These are phyloP conservation scores for Nannospalax galili DNA, from an alignment of 2,113 vertebrate genomes.

Conservation along the genomic window DNA sequence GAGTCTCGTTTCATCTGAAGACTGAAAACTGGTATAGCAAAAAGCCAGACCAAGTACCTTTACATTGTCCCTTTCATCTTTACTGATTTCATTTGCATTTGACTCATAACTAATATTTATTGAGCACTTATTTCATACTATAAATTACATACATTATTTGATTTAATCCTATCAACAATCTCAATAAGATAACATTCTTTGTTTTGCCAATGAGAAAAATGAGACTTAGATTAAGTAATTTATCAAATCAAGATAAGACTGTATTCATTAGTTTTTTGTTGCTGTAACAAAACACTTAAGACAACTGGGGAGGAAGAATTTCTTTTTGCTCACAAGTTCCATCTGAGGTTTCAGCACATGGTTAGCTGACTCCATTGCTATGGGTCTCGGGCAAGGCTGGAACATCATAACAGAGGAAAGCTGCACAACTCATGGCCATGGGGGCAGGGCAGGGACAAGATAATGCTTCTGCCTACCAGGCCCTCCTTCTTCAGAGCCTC, in stretches of 20 bases:
- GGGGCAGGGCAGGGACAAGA: not conserved
- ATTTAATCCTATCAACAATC: slow-evolving; percentile 11
- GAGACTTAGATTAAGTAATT: slow-evolving; percentile 37
- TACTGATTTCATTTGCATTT: not conserved
- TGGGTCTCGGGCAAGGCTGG: not conserved
- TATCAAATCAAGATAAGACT: not conserved
- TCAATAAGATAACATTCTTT: not conserved
- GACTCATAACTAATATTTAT: slow-evolving; percentile 14
- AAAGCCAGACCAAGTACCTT: slow-evolving; percentile 68
- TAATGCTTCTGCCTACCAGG: not conserved
- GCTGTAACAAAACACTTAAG: not conserved
- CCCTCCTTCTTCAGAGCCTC: not conserved
- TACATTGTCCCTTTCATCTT: slow-evolving; percentile 48
- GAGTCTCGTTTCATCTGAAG: slow-evolving; percentile 84
- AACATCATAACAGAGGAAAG: not conserved
- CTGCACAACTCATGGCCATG: not conserved
- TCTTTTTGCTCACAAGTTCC: not conserved
- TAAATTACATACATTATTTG: not conserved
- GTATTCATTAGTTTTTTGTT: not conserved
- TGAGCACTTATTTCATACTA: not conserved
- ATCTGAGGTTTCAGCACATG: not conserved
- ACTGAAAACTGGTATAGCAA: slow-evolving; percentile 72
- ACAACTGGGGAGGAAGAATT: not conserved
- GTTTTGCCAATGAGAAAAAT: slow-evolving; percentile 35
- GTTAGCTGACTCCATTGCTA: not conserved